Percentiles rank a stretch among this genome's conserved stretches.
phyloP scores from a whole-genome alignment of 2,797 vertebrate genomes.

The Pantherophis vulpinus region DNA sequence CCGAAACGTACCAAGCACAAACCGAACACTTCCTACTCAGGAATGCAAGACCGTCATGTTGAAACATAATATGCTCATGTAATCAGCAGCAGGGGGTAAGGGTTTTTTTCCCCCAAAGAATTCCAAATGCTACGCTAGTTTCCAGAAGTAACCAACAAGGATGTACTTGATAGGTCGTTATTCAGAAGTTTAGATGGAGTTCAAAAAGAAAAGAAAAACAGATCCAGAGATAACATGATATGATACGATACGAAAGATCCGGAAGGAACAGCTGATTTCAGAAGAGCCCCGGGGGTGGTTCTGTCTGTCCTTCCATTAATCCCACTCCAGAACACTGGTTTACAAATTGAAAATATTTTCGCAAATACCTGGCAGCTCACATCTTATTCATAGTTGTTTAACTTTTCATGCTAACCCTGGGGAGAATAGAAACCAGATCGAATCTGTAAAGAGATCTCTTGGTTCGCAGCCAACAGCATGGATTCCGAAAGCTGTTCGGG shows the following conservation, averaged over 20 bases:
- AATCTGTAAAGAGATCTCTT: background rate
- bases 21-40: background rate
- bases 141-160: background rate
- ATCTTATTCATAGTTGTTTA: no score
- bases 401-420: background rate
- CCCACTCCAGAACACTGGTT: background rate
- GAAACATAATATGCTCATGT: background rate
- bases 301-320: background rate
- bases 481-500: background rate
- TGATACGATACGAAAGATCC: background rate
- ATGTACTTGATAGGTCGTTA: background rate
- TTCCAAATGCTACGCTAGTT: background rate
- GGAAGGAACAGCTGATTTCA: background rate
- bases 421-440: background rate
- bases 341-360: background rate
- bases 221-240: background rate
- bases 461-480: background rate
- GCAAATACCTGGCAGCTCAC: background rate
- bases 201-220: background rate
- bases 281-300: background rate
- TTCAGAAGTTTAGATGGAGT: background rate
- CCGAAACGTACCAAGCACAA: accelerated
- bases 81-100: background rate
- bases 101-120: background rate
- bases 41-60: accelerated